Base-by-base conservation (phyloP, 2,888 invertebrate species). In the Cephus runcator region DNA sequence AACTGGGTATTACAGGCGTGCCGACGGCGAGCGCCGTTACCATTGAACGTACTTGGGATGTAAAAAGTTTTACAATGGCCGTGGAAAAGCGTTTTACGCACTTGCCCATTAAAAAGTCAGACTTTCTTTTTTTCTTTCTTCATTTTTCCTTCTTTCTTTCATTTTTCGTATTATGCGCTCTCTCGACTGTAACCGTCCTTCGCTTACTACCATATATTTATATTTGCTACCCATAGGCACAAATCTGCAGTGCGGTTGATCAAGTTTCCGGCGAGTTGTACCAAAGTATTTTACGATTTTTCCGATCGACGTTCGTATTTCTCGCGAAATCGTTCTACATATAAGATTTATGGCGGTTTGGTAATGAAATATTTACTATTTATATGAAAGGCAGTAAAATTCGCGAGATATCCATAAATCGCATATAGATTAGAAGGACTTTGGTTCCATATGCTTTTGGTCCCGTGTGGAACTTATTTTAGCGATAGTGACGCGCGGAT, bases 401-500 rank as follows among this genome's bases (percentile, higher is more conserved):
- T 23, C 9, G 23, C 9, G 56, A 56, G 56, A 56, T 23, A 23
- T 56, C 23, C 56, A 56, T 23, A 1, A 23, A 56, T 56, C 23
- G 23, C 9, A 9, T 23, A 23, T 36, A 15, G 12, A 4, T 23
- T 23, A 56, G 9, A 23, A 6, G 56, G 23, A 56, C 56, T 56
- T 23, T 56, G 23, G 56, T 56, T 23, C 9, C 56, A 23, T 23
- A 56, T 15, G 23, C 23, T 2, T 23, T 9, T 56, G 23, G 23
- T 9, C 9, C 23, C 6, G 23, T 2, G 56, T 23, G 23, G 56
- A 15, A 23, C 56, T 56, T 56, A 56, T 56, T 56, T 56, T 56
- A 56, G 56, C 56, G 56, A 56, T 56, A 56, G 9, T 56, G 56
- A 56, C 56, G 34, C 56, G 34, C n/a, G 75, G 40, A 78, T 81